A percentile compares a stretch with the other conserved stretches of the same genome.
Evolutionary conservation across 1,140 invertebrate genomes (phyloP).

Genomic region (Heterodera schachtii): DNA sequence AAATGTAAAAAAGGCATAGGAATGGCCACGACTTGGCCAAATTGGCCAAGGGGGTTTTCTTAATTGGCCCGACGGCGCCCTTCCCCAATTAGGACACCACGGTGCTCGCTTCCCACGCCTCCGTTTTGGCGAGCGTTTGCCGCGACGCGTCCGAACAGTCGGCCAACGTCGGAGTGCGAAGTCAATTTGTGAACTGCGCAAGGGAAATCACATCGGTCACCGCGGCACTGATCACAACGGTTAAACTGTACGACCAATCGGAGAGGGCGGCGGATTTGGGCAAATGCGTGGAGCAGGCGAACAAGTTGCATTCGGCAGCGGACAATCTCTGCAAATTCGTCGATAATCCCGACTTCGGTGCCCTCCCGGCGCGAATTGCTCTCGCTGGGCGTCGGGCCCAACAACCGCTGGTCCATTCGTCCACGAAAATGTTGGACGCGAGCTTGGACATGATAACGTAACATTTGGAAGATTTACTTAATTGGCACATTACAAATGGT

Average conservation of each 20-base stretch:
- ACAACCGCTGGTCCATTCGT: conserved; percentile 83
- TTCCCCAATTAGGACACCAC: conserved; percentile 75
- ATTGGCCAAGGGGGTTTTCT: neutral
- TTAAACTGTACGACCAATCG: conserved; percentile 77
- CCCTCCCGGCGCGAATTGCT: conserved; percentile 87
- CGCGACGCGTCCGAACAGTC: conserved; percentile 87
- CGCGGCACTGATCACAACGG: conserved; percentile 87
- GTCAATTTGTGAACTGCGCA: conserved; percentile 94
- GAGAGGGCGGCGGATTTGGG: conserved; percentile 67
- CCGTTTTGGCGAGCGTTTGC: conserved; percentile 90
- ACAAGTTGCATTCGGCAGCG: conserved; percentile 84
- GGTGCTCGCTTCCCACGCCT: conserved; percentile 92
- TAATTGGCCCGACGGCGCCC: no score
- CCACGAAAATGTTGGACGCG: conserved; percentile 78
- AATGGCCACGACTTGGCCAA: neutral
- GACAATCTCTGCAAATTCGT: conserved; percentile 90
- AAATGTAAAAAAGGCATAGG: conserved; percentile 5
- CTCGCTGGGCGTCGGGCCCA: conserved; percentile 74
- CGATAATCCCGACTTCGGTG: conserved; percentile 86
- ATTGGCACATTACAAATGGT: neutral
- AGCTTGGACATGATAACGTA: conserved; percentile 81
- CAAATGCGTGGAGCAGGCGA: conserved; percentile 79
- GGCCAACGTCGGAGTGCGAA: conserved; percentile 86
- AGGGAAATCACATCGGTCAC: conserved; percentile 97
- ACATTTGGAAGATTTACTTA: neutral